Evolutionary conservation across 2,797 vertebrate genomes (phyloP).

Genomic region (Danio albolineatus): DNA sequence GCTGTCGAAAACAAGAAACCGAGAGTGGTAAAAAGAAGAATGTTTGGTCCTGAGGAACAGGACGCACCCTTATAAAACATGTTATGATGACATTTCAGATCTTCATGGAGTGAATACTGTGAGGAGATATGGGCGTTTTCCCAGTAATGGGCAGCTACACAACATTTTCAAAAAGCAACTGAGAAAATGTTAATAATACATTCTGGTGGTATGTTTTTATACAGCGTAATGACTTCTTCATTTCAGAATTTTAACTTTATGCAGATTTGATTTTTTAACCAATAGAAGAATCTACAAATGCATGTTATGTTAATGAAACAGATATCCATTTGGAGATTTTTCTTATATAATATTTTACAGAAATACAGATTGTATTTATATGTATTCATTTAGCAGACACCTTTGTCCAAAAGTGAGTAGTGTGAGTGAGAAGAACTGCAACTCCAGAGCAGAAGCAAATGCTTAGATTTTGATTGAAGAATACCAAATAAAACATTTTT

Average conservation of each 20-base stretch:
- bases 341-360: neutral
- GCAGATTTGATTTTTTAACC: neutral
- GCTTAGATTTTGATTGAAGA: no score
- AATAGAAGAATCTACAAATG: neutral
- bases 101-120: neutral
- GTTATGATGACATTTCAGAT: neutral
- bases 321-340: neutral
- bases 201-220: neutral
- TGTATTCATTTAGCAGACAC: no score
- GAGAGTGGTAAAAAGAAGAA: neutral
- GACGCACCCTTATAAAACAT: slow-evolving; percentile 9
- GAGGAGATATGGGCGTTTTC: neutral
- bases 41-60: neutral
- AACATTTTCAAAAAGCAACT: neutral
- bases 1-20: slow-evolving; percentile 46
- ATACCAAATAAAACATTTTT: no score
- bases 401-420: no score
- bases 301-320: neutral
- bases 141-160: neutral
- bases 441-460: no score
- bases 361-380: neutral
- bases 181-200: neutral
- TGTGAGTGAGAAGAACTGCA: no score
- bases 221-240: neutral
- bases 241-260: no score